phyloP scores from a whole-genome alignment of 2,888 invertebrate genomes.

The Dioctria linearis region DNA sequence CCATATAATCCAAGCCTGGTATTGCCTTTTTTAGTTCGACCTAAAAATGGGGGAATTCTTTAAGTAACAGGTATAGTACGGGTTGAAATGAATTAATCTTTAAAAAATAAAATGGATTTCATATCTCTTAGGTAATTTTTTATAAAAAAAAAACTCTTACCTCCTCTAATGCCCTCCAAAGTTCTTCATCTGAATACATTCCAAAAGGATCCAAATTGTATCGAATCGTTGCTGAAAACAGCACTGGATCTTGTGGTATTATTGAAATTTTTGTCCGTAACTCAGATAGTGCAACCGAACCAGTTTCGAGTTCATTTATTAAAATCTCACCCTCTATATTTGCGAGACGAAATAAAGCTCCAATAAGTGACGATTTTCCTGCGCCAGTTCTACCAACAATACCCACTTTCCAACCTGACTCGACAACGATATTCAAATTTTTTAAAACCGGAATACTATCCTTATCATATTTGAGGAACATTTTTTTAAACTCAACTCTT shows the following conservation, averaged over 20 bases:
- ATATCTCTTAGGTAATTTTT: too few species aligned
- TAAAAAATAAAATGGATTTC: too few species aligned
- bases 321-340: conserved; percentile 79
- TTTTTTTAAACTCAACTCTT: conserved; percentile 73
- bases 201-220: conserved; percentile 78
- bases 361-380: conserved; percentile 85
- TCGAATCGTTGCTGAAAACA: conserved; percentile 76
- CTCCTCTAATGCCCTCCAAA: conserved; percentile 68
- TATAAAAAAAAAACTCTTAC: conserved; percentile 60
- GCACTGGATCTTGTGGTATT: conserved; percentile 75
- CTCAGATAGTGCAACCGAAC: conserved; percentile 72
- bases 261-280: conserved; percentile 74
- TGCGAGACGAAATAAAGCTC: conserved; percentile 84
- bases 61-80: too few species aligned
- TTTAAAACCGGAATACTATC: conserved; percentile 80
- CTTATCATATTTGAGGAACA: conserved; percentile 76
- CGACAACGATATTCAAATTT: conserved; percentile 78
- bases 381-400: conserved; percentile 90
- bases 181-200: conserved; percentile 66
- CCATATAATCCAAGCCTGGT: conserved; percentile 72
- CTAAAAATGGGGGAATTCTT: conserved; percentile 60
- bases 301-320: conserved; percentile 80
- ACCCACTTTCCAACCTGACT: conserved; percentile 80
- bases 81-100: too few species aligned
- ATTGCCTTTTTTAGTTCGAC: conserved; percentile 74